These are phyloP conservation scores for Nibea albiflora DNA, from an alignment of 2,113 vertebrate species.

Conservation along the genomic window DNA sequence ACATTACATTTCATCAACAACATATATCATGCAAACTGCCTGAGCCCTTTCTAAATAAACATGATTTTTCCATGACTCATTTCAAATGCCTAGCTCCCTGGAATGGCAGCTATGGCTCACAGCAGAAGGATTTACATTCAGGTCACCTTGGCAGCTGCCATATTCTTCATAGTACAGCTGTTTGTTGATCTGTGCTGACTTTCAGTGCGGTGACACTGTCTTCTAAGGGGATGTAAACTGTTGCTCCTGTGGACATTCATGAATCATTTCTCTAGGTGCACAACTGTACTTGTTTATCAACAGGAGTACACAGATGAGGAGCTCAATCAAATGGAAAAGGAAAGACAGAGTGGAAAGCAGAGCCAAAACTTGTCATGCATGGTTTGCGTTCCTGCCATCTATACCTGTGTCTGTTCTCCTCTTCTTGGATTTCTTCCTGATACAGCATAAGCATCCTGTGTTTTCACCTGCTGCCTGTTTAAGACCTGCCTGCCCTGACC, in stretches of 20 bases:
- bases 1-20: not conserved
- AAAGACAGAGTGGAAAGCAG: not conserved
- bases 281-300: not conserved
- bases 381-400: too few species aligned
- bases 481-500: not conserved
- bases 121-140: not conserved
- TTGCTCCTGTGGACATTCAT: not conserved
- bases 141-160: not conserved
- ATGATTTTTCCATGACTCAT: not conserved
- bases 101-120: not conserved
- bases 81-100: not conserved
- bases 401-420: not conserved
- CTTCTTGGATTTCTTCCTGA: not conserved
- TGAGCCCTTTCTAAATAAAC: not conserved
- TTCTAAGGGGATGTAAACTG: not conserved
- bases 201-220: not conserved
- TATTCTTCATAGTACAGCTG: not conserved
- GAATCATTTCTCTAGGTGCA: not conserved
- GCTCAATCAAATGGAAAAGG: not conserved
- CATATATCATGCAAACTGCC: not conserved
- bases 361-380: not conserved
- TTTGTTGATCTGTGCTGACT: not conserved
- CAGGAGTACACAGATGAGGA: not conserved
- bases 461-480: not conserved
- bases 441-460: not conserved